Evolutionary conservation across 2,113 vertebrate genomes (phyloP), one percentile per base, ranked within the genome.

Genomic region (Gopherus evgoodei): DNA sequence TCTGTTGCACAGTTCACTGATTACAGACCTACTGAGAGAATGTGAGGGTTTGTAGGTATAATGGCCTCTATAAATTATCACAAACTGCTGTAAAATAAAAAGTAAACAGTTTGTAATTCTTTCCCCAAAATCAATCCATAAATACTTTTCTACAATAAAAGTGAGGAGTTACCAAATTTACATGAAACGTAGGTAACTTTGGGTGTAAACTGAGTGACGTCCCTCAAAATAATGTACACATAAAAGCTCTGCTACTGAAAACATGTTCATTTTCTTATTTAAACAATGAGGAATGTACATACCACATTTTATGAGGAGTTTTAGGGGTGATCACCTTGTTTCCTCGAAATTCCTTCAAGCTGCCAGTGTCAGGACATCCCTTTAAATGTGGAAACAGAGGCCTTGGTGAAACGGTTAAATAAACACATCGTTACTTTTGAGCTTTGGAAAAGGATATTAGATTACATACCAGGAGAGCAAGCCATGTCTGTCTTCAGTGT

Each of bases 361-460:
- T 97, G 89, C 97, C 96, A 97, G 65, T 83, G 84, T 97, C 85
- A 97, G 95, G 86, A 97, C 89, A 95, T 93, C 0, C 2, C 2
- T 96, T 62, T 85, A 7, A 0, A 88, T 65, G 91, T 95, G 96
- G 96, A 97, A 96, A 82, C 17, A 0, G 90, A 89, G 93, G 84
- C 96, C 96, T 97, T 97, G 95, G 96, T 97, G 95, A 98, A 97
- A 96, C 44, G 80, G 97, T 98, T 98, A 98, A 97, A 96, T 92
- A 98, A 98, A 98, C 96, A 97, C 62, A 89, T 95, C 12, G 6
- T 96, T 98, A 97, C 97, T 97, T 94, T 97, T 94, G 88, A 94
- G 96, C 95, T 98, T 98, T 97, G 91, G 95, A 80, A 97, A 92
- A 98, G 97, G 95, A 98, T 98, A 98, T 98, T 98, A 98, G 84